Base-by-base conservation (phyloP, 2,888 invertebrate species). In the Lasioglossum figueresi region DNA sequence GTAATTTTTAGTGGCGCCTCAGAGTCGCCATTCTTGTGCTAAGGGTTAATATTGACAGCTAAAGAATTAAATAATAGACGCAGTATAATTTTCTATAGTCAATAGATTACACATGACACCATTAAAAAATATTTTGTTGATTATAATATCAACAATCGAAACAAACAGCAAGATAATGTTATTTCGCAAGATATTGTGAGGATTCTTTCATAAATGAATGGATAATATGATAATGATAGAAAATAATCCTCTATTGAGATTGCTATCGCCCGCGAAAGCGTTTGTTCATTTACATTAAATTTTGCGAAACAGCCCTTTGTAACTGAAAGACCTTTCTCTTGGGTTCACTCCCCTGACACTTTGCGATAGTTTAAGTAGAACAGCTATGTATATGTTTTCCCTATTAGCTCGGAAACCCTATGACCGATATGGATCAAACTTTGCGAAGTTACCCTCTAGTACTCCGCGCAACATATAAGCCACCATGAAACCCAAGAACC, bases 351-450 rank as follows among this genome's bases (percentile, higher is more conserved):
- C 16, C 31, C 63, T 8, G 63, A 63, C 63, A 63, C 31, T 63
- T 63, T 34, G 31, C 14, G 63, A 31, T 63, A 63, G 63, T 63
- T 63, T 31, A 63, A 63, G 63, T 31, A 63, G 31, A 63, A 63
- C 31, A 19, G 31, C 31, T 8, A 31, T 63, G 63, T 63, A 63
- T 74, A 63, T 56, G 68, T 77, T 80, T 66, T 80, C 63, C 31
- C 63, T 63, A 70, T 63, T 66, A 75, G 59, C 80, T 77, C 66
- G 56, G 43, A 66, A 86, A 82, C 80, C 77, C 79, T 63, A 63
- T 63, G 63, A 63, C 63, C 63, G 63, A 63, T 31, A 63, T 63
- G 63, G 63, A 63, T 93, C 92, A 88, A 84, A 82, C 76, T 88
- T 87, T 63, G 8, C 31, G 19, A 63, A 63, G 63, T 63, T 63